Base-by-base conservation (phyloP, 2,797 vertebrate genomes). In the Trichosurus vulpecula region DNA sequence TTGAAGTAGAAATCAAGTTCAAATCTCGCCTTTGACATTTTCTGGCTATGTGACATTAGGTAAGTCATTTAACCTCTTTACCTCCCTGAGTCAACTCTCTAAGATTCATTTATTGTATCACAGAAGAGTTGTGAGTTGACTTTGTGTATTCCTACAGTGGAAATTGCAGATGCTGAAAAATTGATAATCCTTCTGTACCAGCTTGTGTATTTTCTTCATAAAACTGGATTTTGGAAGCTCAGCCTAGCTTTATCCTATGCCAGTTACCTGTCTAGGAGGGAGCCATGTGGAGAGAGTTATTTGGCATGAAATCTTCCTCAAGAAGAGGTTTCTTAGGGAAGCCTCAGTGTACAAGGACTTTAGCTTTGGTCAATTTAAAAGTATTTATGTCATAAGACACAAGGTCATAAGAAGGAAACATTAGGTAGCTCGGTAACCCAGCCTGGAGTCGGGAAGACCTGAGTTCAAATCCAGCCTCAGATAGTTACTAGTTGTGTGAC, bases 271-370 rank as follows among this genome's bases (percentile, higher is more conserved):
- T 19, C 56, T 57, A 57, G 27, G 29, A 57, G 56, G 56, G 56
- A 57, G 29, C 10, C 56, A 57, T 57, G 16, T 11, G 6, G 52
- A 52, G 25, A 93, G 52, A 89, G 54, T 22, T 93, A 91, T 93
- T 96, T 94, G 47, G 51, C 52, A 87, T 52, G 52, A 19, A 95
- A 92, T 51, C 14, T 90, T 96, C 93, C 95, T 87, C 92, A 55
- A 57, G 89, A 95, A 53, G 92, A 95, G 47, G 13, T 54, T 92
- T 90, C 81, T 92, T 35, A 52, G 51, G 95, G 93, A 81, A 94
- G 19, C n/a, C 95, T 89, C 25, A 11, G 30, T 31, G 25, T 94
- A 90, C 95, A 90, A 95, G 87, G 31, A 54, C 93, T 92, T 95
- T 57, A 74, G 87, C 91, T 30, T 56, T 31, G 53, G 30, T 29